Percentiles rank a stretch among this genome's conserved stretches.
Conservation (phyloP, 2,888 invertebrate genomes). For the Pheosia tremula region DNA sequence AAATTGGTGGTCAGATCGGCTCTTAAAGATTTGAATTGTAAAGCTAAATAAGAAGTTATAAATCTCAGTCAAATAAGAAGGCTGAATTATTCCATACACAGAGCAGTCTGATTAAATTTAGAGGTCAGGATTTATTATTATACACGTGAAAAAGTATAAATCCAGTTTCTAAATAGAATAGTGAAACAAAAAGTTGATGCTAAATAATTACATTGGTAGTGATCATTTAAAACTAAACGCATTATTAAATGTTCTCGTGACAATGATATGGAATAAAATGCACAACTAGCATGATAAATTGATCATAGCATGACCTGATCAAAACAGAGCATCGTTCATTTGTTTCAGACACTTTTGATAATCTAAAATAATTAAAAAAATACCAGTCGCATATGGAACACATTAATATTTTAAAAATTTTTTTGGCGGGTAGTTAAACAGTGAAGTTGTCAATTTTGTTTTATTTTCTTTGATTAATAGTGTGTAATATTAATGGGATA, state of each 20-base stretch:
- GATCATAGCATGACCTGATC: background rate
- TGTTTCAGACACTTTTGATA: background rate
- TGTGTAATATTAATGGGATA: too few species aligned
- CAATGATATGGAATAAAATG: background rate
- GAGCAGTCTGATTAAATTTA: background rate
- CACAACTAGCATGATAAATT: background rate
- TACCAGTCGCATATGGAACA: background rate
- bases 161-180: background rate
- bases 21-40: slow-evolving; percentile 38
- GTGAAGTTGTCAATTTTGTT: too few species aligned
- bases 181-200: background rate
- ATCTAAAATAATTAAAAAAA: background rate
- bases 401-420: background rate
- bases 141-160: too few species aligned
- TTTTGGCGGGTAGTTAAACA: too few species aligned
- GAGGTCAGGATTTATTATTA: too few species aligned
- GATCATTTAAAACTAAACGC: background rate
- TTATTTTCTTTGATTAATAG: too few species aligned
- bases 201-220: background rate
- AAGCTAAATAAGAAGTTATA: slow-evolving; percentile 26
- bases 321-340: slow-evolving; percentile 2
- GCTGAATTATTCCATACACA: background rate
- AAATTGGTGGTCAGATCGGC: slow-evolving; percentile 64
- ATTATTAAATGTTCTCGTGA: background rate
- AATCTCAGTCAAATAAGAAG: slow-evolving; percentile 26